Conservation (phyloP, 2,888 invertebrate genomes). For the Zygaena filipendulae region DNA sequence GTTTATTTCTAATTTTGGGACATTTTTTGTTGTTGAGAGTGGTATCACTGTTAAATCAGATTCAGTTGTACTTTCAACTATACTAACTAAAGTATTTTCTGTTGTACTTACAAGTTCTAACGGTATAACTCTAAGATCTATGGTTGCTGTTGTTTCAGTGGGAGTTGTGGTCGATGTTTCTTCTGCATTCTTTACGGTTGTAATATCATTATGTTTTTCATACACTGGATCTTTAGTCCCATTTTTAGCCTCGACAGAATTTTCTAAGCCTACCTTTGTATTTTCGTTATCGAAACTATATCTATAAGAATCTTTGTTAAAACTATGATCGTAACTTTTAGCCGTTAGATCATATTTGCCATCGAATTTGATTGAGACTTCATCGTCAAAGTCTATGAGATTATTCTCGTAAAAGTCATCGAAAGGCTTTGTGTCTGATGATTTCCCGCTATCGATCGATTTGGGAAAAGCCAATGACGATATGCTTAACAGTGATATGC, state of each 20-base stretch:
- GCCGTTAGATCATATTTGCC: slow-evolving; percentile 38
- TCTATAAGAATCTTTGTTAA: slow-evolving; percentile 41
- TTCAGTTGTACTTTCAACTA: slow-evolving; percentile 42
- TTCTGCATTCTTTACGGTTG: slow-evolving; percentile 13
- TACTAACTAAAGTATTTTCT: slow-evolving; percentile 31
- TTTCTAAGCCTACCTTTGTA: slow-evolving; percentile 14
- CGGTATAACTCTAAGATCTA: slow-evolving; percentile 47
- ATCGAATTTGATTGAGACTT: slow-evolving; percentile 41
- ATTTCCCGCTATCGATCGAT: slow-evolving; percentile 27
- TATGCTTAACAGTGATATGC: slow-evolving; percentile 33
- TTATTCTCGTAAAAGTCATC: slow-evolving; percentile 43
- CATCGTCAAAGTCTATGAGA: slow-evolving; percentile 54
- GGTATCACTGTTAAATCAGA: slow-evolving; percentile 52
- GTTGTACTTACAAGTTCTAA: slow-evolving; percentile 54
- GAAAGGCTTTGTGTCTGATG: slow-evolving; percentile 18
- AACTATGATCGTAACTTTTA: slow-evolving; percentile 31
- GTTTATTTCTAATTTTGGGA: slow-evolving; percentile 28
- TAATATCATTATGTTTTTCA: slow-evolving; percentile 10
- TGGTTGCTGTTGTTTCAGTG: slow-evolving; percentile 26
- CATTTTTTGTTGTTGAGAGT: slow-evolving; percentile 34
- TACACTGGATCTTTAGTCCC: slow-evolving; percentile 14
- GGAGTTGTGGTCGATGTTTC: slow-evolving; percentile 27
- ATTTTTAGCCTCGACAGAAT: slow-evolving; percentile 12
- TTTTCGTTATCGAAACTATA: slow-evolving; percentile 39
- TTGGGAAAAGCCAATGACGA: slow-evolving; percentile 25